Conservation (phyloP, 2,888 invertebrate genomes). For the Rhagium mordax region DNA sequence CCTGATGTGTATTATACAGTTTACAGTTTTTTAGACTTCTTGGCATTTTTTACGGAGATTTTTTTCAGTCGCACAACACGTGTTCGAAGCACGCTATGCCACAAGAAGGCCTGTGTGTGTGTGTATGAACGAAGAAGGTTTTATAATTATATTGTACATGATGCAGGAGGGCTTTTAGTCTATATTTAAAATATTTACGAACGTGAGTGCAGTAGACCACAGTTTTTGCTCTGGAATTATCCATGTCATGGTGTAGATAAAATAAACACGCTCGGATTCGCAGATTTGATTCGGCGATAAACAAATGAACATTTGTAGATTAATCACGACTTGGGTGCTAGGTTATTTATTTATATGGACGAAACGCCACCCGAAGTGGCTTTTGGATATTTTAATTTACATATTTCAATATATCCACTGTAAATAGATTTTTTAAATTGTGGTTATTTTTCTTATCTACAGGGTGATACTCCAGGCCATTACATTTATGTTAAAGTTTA, state of each 20-base stretch:
- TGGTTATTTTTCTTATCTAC: too few species aligned
- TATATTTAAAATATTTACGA: slow-evolving; percentile 45
- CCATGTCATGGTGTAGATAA: not conserved
- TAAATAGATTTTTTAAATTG: too few species aligned
- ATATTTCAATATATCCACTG: too few species aligned
- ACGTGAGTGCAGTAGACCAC: slow-evolving; percentile 37
- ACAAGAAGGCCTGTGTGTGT: slow-evolving; percentile 45
- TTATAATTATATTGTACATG: slow-evolving; percentile 40
- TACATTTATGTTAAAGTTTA: too few species aligned
- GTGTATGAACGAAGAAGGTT: slow-evolving; percentile 42
- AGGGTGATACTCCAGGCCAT: too few species aligned
- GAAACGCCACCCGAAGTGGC: too few species aligned
- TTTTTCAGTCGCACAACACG: slow-evolving; percentile 52
- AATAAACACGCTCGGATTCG: not conserved
- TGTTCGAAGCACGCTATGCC: slow-evolving; percentile 49
- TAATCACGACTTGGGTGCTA: not conserved
- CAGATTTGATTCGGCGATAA: not conserved
- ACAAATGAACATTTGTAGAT: not conserved
- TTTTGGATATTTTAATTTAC: too few species aligned
- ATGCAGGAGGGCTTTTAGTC: slow-evolving; percentile 43
- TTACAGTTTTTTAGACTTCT: slow-evolving; percentile 51
- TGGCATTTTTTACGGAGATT: slow-evolving; percentile 45
- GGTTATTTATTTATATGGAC: too few species aligned
- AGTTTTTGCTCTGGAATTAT: slow-evolving; percentile 22
- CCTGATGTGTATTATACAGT: slow-evolving; percentile 49